phyloP scores from a whole-genome alignment of 2,113 vertebrate genomes.

The Brevimyrus niger region DNA sequence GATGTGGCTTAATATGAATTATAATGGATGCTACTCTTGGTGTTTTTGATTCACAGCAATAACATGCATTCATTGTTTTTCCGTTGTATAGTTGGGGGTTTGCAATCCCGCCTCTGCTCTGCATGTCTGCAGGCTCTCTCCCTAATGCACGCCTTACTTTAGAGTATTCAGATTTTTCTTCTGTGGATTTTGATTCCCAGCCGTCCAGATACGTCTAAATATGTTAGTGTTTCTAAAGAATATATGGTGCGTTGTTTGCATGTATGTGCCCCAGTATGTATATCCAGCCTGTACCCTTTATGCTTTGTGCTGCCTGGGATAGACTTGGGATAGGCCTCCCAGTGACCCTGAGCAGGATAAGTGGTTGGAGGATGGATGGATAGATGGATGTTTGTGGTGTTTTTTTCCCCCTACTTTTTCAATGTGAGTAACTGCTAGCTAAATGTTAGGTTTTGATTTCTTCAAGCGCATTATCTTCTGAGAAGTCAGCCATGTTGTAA shows the following conservation, averaged over 20 bases:
- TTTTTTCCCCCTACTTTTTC: neutral
- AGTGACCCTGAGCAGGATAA: too few species aligned
- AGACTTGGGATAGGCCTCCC: too few species aligned
- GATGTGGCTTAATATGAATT: too few species aligned
- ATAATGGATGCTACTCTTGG: too few species aligned
- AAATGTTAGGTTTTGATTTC: neutral
- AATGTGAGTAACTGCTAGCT: neutral
- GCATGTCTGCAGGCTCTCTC: neutral
- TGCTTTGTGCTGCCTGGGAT: too few species aligned
- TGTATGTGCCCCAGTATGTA: neutral
- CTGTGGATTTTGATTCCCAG: neutral
- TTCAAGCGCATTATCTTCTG: neutral
- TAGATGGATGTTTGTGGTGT: neutral
- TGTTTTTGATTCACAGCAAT: neutral
- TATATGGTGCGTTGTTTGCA: neutral
- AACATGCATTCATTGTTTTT: neutral
- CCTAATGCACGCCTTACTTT: neutral
- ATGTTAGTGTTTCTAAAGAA: neutral
- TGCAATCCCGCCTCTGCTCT: neutral
- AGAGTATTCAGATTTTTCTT: neutral
- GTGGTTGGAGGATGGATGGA: too few species aligned
- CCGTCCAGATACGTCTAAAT: neutral
- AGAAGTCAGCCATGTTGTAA: neutral
- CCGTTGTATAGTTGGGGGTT: neutral
- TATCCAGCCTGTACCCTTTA: neutral